Conservation (phyloP, 2,888 invertebrate genomes). For the Rhagophthalmus giganteus region DNA sequence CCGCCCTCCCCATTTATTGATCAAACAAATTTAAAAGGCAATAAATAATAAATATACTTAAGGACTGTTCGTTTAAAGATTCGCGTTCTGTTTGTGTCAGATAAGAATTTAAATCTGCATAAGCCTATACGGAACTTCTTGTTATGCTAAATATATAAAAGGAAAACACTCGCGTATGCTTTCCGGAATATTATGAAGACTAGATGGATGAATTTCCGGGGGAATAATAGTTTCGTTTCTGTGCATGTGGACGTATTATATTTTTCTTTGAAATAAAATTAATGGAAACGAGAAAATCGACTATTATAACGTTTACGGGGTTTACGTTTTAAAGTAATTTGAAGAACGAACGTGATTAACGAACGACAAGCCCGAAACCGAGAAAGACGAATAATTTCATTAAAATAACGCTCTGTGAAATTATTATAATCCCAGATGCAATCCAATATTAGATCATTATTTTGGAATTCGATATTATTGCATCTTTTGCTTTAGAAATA, state of each 20-base stretch:
- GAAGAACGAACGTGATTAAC: too few relatives aligned
- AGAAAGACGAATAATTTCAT: slow-evolving; percentile 21
- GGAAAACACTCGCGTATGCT: slow-evolving; percentile 5
- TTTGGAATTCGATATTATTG: slow-evolving; percentile 22
- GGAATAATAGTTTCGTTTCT: too few relatives aligned
- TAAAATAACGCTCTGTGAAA: slow-evolving; percentile 21
- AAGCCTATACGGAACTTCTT: slow-evolving; percentile 1
- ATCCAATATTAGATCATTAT: slow-evolving; percentile 23
- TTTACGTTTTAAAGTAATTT: too few relatives aligned
- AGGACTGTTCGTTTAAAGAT: slow-evolving; percentile 5
- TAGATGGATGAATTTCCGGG: not conserved
- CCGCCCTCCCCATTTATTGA: slow-evolving; percentile 8
- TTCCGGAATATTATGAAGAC: slow-evolving; percentile 5
- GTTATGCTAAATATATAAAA: slow-evolving; percentile 3
- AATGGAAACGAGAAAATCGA: not conserved
- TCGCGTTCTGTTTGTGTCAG: slow-evolving; percentile 10
- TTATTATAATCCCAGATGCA: slow-evolving; percentile 14
- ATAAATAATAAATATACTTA: slow-evolving; percentile 15
- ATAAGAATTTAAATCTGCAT: slow-evolving; percentile 13
- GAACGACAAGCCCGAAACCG: slow-evolving; percentile 10
- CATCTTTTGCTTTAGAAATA: too few relatives aligned
- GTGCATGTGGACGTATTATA: too few relatives aligned
- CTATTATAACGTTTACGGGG: too few relatives aligned
- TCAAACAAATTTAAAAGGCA: slow-evolving; percentile 13
- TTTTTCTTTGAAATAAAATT: not conserved